phyloP scores from a whole-genome alignment of 2,888 invertebrate genomes.

The Hedychridium roseum region DNA sequence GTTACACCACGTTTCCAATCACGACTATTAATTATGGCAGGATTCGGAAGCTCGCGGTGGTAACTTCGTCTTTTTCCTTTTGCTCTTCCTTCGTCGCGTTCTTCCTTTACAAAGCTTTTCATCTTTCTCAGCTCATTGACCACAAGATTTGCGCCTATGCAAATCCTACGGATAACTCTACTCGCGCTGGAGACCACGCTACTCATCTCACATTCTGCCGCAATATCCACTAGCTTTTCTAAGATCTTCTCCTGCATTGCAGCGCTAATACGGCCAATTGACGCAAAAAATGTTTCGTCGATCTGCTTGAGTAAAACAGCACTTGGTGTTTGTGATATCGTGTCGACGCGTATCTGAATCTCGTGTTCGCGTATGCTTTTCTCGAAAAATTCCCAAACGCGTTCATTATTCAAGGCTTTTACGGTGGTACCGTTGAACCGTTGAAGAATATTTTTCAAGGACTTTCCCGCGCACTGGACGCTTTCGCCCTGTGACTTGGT shows the following conservation, averaged over 20 bases:
- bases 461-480: conserved; percentile 60
- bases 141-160: conserved; percentile 71
- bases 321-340: conserved; percentile 62
- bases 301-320: conserved; percentile 68
- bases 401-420: conserved; percentile 62
- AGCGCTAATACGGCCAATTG: conserved; percentile 32
- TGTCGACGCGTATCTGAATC: conserved; percentile 61
- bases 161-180: conserved; percentile 73
- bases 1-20: conserved; percentile 84
- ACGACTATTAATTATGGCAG: conserved; percentile 71
- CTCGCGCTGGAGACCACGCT: conserved; percentile 66
- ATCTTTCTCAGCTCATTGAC: conserved; percentile 70
- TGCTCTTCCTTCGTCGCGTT: not conserved
- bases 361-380: conserved; percentile 67
- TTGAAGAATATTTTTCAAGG: conserved; percentile 67
- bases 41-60: conserved; percentile 27
- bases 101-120: conserved; percentile 48
- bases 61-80: conserved; percentile 16
- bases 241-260: conserved; percentile 46
- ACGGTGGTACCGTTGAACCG: conserved; percentile 67
- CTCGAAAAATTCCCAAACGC: conserved; percentile 70
- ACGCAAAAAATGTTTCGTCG: conserved; percentile 66
- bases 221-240: conserved; percentile 50
- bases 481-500: conserved; percentile 48
- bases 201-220: conserved; percentile 52